These are phyloP conservation scores for Neosalanx taihuensis DNA, from an alignment of 2,797 vertebrate genomes.

Conservation along the genomic window DNA sequence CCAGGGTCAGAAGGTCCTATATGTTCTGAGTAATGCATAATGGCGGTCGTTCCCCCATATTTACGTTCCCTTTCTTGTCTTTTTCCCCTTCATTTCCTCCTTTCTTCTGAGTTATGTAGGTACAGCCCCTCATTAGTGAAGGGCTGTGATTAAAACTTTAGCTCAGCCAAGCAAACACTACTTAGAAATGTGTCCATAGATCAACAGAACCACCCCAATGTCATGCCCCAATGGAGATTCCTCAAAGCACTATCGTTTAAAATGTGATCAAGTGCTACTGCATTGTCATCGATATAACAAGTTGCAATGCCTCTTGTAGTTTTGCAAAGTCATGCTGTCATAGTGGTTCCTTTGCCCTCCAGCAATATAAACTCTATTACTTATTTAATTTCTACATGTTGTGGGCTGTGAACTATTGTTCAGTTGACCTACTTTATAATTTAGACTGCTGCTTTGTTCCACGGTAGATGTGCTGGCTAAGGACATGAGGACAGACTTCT, in stretches of 20 bases:
- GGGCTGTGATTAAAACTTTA: slow-evolving; percentile 56
- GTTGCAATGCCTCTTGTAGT: background rate
- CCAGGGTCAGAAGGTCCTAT: background rate
- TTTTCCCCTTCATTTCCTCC: slow-evolving; percentile 6
- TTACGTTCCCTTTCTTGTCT: slow-evolving; percentile 32
- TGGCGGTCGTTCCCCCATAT: background rate
- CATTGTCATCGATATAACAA: background rate
- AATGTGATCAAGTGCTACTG: background rate
- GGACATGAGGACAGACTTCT: background rate
- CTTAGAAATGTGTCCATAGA: background rate
- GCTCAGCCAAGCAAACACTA: background rate
- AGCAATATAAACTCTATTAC: too few species aligned
- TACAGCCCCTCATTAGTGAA: slow-evolving; percentile 64
- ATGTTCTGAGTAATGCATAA: slow-evolving; percentile 4
- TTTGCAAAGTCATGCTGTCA: background rate
- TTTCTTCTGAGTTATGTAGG: background rate
- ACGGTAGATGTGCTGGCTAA: background rate
- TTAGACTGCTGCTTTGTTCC: background rate
- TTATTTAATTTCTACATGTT: too few species aligned
- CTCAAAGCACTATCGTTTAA: background rate
- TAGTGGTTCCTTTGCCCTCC: background rate
- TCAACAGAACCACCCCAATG: background rate
- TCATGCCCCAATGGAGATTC: background rate
- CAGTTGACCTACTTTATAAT: slow-evolving; percentile 10
- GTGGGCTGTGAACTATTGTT: too few species aligned